Percentiles rank a stretch among this genome's conserved stretches.
Evolutionary conservation across 2,113 vertebrate genomes (phyloP).

Genomic region (Todiramphus saurophagus): DNA sequence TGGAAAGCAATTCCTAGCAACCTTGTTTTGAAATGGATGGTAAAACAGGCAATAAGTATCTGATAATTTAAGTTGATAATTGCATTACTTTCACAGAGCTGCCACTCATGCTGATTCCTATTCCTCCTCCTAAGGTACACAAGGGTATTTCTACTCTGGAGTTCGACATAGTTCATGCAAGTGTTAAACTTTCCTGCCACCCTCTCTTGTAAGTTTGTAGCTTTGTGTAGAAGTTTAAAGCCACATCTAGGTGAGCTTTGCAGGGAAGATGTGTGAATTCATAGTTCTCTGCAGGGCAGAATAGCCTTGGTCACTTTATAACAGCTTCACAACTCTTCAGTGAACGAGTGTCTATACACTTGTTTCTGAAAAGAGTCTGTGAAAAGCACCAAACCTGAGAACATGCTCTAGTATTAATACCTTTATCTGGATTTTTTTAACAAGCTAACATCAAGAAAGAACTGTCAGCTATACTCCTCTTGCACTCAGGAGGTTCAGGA

Average conservation of each 20-base stretch:
- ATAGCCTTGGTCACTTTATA: neutral
- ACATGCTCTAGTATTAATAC: neutral
- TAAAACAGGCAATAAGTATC: neutral
- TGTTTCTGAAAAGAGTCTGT: neutral
- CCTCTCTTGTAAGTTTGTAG: neutral
- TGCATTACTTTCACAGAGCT: neutral
- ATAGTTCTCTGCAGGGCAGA: neutral
- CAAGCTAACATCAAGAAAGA: neutral
- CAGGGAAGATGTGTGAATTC: neutral
- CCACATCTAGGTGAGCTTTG: neutral
- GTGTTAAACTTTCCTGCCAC: rapidly evolving
- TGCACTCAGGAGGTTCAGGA: neutral
- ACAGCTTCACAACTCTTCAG: neutral
- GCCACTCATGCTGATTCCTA: neutral
- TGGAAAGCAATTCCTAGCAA: neutral
- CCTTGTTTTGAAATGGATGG: neutral
- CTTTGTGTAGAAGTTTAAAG: neutral
- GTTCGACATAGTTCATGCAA: neutral
- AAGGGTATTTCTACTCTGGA: neutral
- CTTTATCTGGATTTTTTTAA: neutral
- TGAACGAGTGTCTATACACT: neutral
- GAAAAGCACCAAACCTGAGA: neutral
- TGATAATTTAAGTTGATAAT: neutral
- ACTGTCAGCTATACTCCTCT: neutral
- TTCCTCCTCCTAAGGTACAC: neutral